Evolutionary conservation across 2,888 invertebrate genomes (phyloP).

Genomic region (Melikaiella ostensackeni): DNA sequence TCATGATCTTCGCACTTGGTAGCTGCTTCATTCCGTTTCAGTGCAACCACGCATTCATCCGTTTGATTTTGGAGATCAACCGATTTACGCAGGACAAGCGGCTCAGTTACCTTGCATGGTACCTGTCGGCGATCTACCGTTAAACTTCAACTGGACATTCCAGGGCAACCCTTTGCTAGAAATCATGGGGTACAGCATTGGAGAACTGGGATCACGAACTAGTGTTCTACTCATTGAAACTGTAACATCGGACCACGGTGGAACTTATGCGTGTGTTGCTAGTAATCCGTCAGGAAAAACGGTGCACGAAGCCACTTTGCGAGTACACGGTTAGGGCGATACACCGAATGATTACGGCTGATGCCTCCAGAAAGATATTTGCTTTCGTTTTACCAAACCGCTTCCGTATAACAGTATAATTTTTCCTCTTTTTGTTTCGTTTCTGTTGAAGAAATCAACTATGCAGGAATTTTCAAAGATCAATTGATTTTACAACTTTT

Average conservation of each 20-base stretch:
- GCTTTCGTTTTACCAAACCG: slow-evolving; percentile 24
- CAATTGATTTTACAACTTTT: not conserved
- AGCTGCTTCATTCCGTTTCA: slow-evolving; percentile 78
- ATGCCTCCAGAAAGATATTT: slow-evolving; percentile 32
- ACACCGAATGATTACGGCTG: slow-evolving; percentile 36
- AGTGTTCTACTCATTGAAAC: slow-evolving; percentile 78
- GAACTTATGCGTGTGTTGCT: slow-evolving; percentile 81
- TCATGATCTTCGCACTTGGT: slow-evolving; percentile 3
- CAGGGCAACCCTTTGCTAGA: slow-evolving; percentile 76
- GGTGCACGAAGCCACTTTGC: slow-evolving; percentile 78
- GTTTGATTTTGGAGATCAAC: slow-evolving; percentile 87
- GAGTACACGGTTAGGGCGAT: slow-evolving; percentile 81
- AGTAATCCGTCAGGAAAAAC: slow-evolving; percentile 80
- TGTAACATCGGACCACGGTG: slow-evolving; percentile 78
- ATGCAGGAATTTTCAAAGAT: not conserved
- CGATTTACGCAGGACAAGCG: slow-evolving; percentile 88
- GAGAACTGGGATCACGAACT: slow-evolving; percentile 72
- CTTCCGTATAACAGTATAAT: slow-evolving; percentile 12
- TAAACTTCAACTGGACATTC: slow-evolving; percentile 80
- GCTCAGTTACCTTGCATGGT: slow-evolving; percentile 86
- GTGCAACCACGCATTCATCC: slow-evolving; percentile 90
- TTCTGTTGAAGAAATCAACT: slow-evolving; percentile 24
- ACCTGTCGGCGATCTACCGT: slow-evolving; percentile 80
- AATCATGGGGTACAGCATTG: slow-evolving; percentile 71
- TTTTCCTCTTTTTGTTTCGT: slow-evolving; percentile 14